Percentiles rank a stretch among this genome's conserved stretches.
Evolutionary conservation across 2,113 vertebrate genomes (phyloP).

Genomic region (Tachysurus fulvidraco): DNA sequence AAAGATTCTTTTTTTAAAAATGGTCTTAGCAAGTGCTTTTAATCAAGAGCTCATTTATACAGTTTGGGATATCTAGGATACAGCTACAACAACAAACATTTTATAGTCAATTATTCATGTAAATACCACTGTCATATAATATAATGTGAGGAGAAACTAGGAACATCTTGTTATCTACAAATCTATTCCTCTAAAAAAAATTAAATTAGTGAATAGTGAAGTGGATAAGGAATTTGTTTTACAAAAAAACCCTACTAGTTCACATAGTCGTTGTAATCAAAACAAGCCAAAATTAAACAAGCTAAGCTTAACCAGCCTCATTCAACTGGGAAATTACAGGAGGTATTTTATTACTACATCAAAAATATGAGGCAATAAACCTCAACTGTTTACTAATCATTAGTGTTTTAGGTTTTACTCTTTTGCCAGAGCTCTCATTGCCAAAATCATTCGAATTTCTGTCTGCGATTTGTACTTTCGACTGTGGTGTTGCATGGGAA

Average conservation of each 20-base stretch:
- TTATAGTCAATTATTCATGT: not conserved
- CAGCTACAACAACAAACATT: not conserved
- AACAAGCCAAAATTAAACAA: not conserved
- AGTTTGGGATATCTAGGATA: not conserved
- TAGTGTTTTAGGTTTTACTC: not conserved
- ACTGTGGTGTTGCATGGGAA: not conserved
- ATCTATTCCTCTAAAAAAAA: not conserved
- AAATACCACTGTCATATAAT: not conserved
- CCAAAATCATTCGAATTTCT: not conserved
- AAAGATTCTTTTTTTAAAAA: not conserved
- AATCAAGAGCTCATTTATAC: slow-evolving; percentile 7
- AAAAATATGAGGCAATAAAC: not conserved
- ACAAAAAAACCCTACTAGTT: not conserved
- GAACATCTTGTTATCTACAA: not conserved
- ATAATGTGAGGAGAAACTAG: not conserved
- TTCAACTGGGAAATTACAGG: not conserved
- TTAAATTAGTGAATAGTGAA: not conserved
- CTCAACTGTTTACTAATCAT: not conserved
- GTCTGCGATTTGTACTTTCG: not conserved
- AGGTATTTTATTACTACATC: not conserved
- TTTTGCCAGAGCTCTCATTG: not conserved
- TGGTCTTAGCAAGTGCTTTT: not conserved
- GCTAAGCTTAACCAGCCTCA: slow-evolving; percentile 3
- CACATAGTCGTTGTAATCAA: not conserved
- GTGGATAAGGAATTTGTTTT: not conserved